Conservation (phyloP, 1,140 invertebrate species). For the Spodoptera litura region DNA sequence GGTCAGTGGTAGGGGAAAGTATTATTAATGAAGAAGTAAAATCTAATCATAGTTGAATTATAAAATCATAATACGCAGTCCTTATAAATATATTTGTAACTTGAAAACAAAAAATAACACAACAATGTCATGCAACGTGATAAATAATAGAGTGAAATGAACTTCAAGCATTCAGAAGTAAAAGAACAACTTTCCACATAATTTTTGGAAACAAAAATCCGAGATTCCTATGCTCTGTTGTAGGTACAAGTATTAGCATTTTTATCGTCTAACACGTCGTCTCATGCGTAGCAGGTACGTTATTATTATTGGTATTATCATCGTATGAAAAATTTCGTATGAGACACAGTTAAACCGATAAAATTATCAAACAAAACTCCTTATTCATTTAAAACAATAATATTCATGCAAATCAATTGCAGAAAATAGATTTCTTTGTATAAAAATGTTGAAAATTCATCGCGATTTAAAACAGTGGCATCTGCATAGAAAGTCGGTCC, state of each 20-base stretch:
- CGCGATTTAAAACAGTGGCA: slow-evolving; percentile 45
- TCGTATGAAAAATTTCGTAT: slow-evolving; percentile 34
- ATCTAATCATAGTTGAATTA: no score
- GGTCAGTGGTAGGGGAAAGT: no score
- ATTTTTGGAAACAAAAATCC: slow-evolving; percentile 33
- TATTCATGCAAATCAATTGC: not conserved
- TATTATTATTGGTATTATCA: slow-evolving; percentile 48
- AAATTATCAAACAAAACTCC: slow-evolving; percentile 6
- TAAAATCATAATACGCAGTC: no score
- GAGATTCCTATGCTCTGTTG: slow-evolving; percentile 16
- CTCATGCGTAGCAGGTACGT: slow-evolving; percentile 36
- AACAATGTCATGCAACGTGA: not conserved
- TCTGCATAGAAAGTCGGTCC: slow-evolving; percentile 59
- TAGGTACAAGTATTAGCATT: slow-evolving; percentile 49
- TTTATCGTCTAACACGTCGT: slow-evolving; percentile 46
- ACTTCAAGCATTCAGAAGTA: slow-evolving; percentile 1
- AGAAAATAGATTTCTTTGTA: not conserved
- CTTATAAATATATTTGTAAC: no score
- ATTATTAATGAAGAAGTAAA: no score
- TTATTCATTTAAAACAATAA: not conserved
- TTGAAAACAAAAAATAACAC: no score
- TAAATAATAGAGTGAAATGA: slow-evolving; percentile 19
- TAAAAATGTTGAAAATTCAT: not conserved
- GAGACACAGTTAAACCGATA: slow-evolving; percentile 24
- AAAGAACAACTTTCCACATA: slow-evolving; percentile 27